phyloP scores from a whole-genome alignment of 2,888 invertebrate genomes.

The Phengaris alcon region DNA sequence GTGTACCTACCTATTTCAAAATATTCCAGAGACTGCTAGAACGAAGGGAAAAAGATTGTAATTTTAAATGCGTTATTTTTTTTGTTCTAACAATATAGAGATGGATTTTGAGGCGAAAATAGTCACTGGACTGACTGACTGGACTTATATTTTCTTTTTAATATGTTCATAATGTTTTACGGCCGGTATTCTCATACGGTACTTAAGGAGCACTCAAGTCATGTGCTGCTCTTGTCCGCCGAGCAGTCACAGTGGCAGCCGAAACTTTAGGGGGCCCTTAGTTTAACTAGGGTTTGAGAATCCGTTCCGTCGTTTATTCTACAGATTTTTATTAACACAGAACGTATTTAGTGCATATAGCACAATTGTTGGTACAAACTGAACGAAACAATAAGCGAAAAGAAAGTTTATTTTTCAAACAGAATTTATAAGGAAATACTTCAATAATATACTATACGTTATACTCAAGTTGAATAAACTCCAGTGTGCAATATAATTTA shows the following conservation, averaged over 20 bases:
- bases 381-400: conserved; percentile 23
- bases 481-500: conserved; percentile 13
- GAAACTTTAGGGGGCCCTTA: too few relatives aligned
- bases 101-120: background rate
- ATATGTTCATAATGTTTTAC: too few relatives aligned
- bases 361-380: conserved; percentile 23
- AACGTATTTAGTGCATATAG: background rate
- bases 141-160: too few relatives aligned
- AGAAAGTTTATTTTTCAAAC: conserved; percentile 21
- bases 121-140: background rate
- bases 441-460: conserved; percentile 16
- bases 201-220: too few relatives aligned
- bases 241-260: too few relatives aligned
- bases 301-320: too few relatives aligned
- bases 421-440: conserved; percentile 1
- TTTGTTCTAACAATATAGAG: background rate
- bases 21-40: background rate
- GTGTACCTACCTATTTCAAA: conserved; percentile 9
- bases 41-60: background rate
- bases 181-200: too few relatives aligned
- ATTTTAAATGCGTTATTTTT: background rate
- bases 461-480: background rate
- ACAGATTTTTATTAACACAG: background rate
- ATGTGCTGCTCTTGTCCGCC: too few relatives aligned
- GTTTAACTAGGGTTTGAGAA: too few relatives aligned